These are phyloP conservation scores for Poecilia latipinna DNA, from an alignment of 2,113 vertebrate species.

Conservation along the genomic window DNA sequence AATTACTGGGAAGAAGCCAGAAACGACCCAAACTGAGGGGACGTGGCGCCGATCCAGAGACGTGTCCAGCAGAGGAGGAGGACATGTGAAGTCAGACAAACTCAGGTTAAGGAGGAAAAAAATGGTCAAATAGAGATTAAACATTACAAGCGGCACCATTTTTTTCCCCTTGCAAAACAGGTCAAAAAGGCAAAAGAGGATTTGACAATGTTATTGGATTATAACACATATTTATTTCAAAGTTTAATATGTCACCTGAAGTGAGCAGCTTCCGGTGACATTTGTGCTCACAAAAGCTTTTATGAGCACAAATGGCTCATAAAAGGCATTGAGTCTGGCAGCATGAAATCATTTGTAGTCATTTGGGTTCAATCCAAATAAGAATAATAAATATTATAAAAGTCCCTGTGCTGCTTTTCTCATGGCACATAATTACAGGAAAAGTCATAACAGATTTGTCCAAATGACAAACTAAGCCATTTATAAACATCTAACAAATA, in stretches of 20 bases:
- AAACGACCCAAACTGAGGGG: not conserved
- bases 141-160: not conserved
- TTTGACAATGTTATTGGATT: not conserved
- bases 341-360: not conserved
- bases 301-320: too few species aligned
- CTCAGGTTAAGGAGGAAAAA: too few species aligned
- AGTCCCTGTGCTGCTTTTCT: not conserved
- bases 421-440: not conserved
- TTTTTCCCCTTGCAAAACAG: not conserved
- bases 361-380: not conserved
- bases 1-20: not conserved
- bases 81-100: not conserved
- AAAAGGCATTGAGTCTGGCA: not conserved
- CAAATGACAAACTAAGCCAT: not conserved
- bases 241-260: not conserved
- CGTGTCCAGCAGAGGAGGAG: not conserved
- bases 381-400: not conserved
- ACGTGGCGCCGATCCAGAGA: not conserved
- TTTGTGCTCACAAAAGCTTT: not conserved
- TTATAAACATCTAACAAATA: too few species aligned
- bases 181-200: not conserved
- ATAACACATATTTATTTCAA: not conserved
- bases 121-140: not conserved
- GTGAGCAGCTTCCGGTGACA: not conserved
- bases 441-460: not conserved